Evolutionary conservation across 2,797 vertebrate species (phyloP).

Genomic region (Sardinella longiceps): DNA sequence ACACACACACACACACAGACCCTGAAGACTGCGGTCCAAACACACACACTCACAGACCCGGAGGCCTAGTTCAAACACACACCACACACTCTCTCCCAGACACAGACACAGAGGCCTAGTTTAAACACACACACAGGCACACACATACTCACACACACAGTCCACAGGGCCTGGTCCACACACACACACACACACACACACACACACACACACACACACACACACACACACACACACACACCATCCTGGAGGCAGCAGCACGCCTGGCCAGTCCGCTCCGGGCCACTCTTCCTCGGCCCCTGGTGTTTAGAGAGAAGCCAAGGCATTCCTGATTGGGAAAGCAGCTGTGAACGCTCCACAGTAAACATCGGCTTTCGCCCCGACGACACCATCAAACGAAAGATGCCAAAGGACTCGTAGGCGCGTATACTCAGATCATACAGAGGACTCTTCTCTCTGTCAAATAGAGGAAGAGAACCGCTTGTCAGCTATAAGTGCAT

Average conservation of each 20-base stretch:
- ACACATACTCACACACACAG: too few relatives aligned
- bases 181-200: constrained; percentile 20
- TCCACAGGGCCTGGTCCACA: too few relatives aligned
- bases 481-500: background rate
- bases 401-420: background rate
- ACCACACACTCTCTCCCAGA: too few relatives aligned
- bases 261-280: background rate
- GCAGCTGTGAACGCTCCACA: constrained; percentile 13
- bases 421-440: background rate
- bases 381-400: background rate
- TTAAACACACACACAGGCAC: too few relatives aligned
- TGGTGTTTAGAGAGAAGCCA: constrained; percentile 3
- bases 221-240: too few relatives aligned
- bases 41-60: too few relatives aligned
- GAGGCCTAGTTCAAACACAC: too few relatives aligned
- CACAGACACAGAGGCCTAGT: too few relatives aligned
- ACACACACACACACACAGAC: constrained; percentile 14
- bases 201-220: too few relatives aligned
- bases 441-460: background rate
- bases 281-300: constrained; percentile 9
- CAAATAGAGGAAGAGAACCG: background rate
- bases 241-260: background rate
- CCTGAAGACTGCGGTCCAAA: too few relatives aligned
- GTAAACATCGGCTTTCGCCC: background rate
- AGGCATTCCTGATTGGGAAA: constrained; percentile 5